A percentile compares a stretch with the other conserved stretches of the same genome.
Conservation (phyloP, 2,888 invertebrate genomes). For the Ashinkailepas kermadecensis region DNA sequence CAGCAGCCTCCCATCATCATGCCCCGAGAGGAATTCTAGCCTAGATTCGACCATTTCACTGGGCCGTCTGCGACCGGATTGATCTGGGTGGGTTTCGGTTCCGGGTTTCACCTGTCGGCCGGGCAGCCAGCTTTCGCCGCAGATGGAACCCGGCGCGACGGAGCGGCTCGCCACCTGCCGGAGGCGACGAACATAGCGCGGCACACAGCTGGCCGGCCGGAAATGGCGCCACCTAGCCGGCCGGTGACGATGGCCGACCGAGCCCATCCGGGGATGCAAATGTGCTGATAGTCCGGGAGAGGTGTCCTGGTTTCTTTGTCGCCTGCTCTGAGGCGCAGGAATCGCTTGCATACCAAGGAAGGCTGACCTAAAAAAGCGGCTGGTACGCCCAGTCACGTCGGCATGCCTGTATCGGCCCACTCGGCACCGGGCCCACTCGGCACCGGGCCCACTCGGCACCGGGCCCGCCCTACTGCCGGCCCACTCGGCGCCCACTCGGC, state of each 20-base stretch:
- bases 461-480: too few relatives aligned
- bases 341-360: too few relatives aligned
- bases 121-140: not conserved
- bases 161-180: not conserved
- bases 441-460: too few relatives aligned
- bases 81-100: not conserved
- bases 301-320: too few relatives aligned
- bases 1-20: not conserved
- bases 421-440: too few relatives aligned
- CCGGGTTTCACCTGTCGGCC: constrained; percentile 13
- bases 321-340: too few relatives aligned
- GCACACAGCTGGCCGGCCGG: not conserved
- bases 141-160: not conserved
- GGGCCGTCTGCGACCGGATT: not conserved
- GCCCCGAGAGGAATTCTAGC: not conserved
- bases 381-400: too few relatives aligned
- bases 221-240: not conserved
- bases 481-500: too few relatives aligned
- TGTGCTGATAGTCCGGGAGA: too few relatives aligned
- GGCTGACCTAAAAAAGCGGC: too few relatives aligned
- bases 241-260: not conserved
- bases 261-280: too few relatives aligned
- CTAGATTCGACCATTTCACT: not conserved
- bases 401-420: too few relatives aligned
- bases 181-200: not conserved